Evolutionary conservation across 2,888 invertebrate genomes (phyloP).

Genomic region (Synanthedon vespiformis): DNA sequence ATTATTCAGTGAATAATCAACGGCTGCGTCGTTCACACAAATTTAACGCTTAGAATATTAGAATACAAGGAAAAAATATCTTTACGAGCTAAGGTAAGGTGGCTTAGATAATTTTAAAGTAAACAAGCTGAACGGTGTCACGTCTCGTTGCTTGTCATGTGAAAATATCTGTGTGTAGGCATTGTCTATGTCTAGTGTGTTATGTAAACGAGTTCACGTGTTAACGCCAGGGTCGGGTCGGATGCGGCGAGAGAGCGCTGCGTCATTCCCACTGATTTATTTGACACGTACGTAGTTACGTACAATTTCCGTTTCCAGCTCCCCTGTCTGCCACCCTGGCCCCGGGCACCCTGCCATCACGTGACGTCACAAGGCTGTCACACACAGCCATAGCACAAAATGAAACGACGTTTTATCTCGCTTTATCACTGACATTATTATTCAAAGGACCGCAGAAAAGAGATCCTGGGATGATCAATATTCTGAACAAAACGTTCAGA

Average conservation of each 20-base stretch:
- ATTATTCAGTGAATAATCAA: conserved; percentile 33
- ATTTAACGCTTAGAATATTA: conserved; percentile 3
- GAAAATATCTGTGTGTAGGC: not conserved
- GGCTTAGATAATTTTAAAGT: not conserved
- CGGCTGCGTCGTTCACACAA: conserved; percentile 20
- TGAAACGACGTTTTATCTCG: conserved; percentile 43
- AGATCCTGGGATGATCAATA: no score
- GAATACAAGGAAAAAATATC: not conserved
- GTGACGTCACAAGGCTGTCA: conserved; percentile 41
- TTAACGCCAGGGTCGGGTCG: not conserved
- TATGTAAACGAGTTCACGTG: not conserved
- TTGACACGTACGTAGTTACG: conserved; percentile 17
- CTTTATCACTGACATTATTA: conserved; percentile 37
- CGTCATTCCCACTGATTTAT: conserved; percentile 26
- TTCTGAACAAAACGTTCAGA: no score
- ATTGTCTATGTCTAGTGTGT: not conserved
- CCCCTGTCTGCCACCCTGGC: conserved; percentile 5
- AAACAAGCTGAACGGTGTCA: not conserved
- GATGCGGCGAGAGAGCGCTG: conserved; percentile 8
- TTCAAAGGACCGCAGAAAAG: conserved; percentile 19
- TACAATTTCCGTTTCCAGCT: conserved; percentile 4
- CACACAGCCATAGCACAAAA: conserved; percentile 32
- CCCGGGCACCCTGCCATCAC: conserved; percentile 11
- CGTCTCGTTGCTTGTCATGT: not conserved
- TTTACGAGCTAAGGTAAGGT: not conserved